Conservation (phyloP, 30 jellyfish, hydroid and myxozoan genomes). For the Phacellophora camtschatica region DNA sequence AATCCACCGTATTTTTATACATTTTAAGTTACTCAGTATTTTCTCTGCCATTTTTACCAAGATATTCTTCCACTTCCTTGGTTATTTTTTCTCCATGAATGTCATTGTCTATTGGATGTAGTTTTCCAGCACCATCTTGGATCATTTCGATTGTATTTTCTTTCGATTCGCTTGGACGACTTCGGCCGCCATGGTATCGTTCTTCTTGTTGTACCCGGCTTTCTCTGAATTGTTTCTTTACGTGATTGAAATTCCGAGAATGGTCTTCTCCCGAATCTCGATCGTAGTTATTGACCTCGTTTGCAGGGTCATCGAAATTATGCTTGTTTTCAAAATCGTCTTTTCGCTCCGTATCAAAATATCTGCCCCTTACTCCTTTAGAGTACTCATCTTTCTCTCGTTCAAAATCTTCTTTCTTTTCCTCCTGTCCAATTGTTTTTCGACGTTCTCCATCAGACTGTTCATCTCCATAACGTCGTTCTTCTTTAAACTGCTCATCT, state of each 20-base stretch:
- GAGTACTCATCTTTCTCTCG: not conserved
- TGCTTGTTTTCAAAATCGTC: not conserved
- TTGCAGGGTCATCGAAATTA: not conserved
- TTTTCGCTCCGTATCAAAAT: not conserved
- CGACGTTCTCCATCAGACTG: no score
- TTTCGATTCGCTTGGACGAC: no score
- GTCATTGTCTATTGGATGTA: conserved; percentile 43
- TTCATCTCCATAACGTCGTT: no score
- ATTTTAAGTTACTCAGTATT: not conserved
- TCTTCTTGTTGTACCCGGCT: not conserved
- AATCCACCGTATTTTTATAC: not conserved
- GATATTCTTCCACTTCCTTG: conserved; percentile 36
- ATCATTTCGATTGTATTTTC: conserved; percentile 69
- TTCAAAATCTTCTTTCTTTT: not conserved
- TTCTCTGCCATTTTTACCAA: not conserved
- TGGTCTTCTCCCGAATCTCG: conserved; percentile 2
- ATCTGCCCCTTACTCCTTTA: not conserved
- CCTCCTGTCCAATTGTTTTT: no score
- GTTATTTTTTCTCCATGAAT: conserved; percentile 14
- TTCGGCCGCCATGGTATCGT: no score
- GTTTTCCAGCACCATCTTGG: conserved; percentile 71
- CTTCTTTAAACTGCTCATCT: no score
- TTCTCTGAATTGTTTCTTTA: not conserved
- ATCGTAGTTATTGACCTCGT: not conserved
- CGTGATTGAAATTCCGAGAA: not conserved